Evolutionary conservation across 2,797 vertebrate species (phyloP), one percentile per base, ranked within the genome.

Genomic region (Scomberomorus guttatus): DNA sequence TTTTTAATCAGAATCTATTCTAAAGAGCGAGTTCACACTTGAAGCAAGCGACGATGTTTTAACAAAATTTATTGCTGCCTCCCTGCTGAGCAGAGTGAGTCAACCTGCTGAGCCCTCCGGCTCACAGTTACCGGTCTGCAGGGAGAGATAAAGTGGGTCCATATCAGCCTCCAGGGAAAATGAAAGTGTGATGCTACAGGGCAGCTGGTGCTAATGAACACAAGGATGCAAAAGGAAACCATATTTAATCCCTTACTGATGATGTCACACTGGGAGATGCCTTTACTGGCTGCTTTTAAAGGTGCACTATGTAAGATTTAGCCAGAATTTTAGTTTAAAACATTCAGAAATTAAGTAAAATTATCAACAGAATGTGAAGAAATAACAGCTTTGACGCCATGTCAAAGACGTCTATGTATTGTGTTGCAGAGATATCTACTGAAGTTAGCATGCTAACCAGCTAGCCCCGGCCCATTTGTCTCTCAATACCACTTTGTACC

Each of bases 151-250:
- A 87, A 81, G 78, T 17, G 56, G 57, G 50, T 77, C 72, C 42
- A 3, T 75, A 67, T 84, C 72, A 46, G 66, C 72, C 72, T 80
- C 58, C 52, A 3, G 80, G 75, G 70, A 64, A 24, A 55, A 20
- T 50, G n/a, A 59, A 17, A 62, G 79, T 48, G 72, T 24, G 51
- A 74, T n/a, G 78, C 78, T 51, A 20, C 5, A 44, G 81, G 77
- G 68, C 63, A 75, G 71, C 77, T 59, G 76, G 32, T 62, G 81
- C 79, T 84, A 85, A 88, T 81, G 78, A 85, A 81, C 5, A 59
- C 27, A 34, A 63, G 52, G 71, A 72, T 3, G 48, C 72, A 55
- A n/a, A 75, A 69, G 60, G n/a, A 70, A 75, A 75, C 9, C 42
- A 34, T 59, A 59, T 80, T 82, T 87, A 80, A 84, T 76, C 83